A percentile compares a stretch with the other conserved stretches of the same genome.
Conservation (phyloP, 2,113 vertebrate genomes). For the Reinhardtius hippoglossoides region DNA sequence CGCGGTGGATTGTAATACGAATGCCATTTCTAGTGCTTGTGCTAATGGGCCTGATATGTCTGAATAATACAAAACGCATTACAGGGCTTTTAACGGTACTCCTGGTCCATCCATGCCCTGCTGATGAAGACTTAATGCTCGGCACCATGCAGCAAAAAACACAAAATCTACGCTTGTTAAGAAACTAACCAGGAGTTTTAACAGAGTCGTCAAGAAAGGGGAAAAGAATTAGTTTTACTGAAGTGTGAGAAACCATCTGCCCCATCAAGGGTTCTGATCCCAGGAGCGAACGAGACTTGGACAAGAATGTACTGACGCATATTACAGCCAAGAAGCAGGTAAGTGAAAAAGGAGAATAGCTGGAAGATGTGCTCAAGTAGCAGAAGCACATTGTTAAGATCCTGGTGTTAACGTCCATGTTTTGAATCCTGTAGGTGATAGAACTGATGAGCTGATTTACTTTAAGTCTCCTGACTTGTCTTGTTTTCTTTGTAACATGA, state of each 20-base stretch:
- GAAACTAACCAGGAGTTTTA: constrained; percentile 3
- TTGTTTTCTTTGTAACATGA: too few relatives aligned
- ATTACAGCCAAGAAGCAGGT: background rate
- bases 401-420: too few relatives aligned
- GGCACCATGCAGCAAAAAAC: constrained; percentile 23
- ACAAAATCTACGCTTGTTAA: background rate
- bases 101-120: constrained; percentile 35
- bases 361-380: too few relatives aligned
- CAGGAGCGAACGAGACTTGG: background rate
- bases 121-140: constrained; percentile 52
- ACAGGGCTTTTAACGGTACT: constrained; percentile 55
- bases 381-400: too few relatives aligned
- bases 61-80: constrained; percentile 66
- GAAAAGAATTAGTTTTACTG: background rate
- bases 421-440: too few relatives aligned
- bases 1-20: constrained; percentile 65
- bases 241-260: too few relatives aligned
- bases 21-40: constrained; percentile 53
- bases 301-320: background rate
- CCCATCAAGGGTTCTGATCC: background rate
- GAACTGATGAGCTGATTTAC: too few relatives aligned
- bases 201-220: constrained; percentile 1
- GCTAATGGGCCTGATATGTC: constrained; percentile 68
- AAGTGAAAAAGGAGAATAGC: background rate
- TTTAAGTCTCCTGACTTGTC: too few relatives aligned